Conservation (phyloP, 2,113 vertebrate species). For the Scopus umbretta region DNA sequence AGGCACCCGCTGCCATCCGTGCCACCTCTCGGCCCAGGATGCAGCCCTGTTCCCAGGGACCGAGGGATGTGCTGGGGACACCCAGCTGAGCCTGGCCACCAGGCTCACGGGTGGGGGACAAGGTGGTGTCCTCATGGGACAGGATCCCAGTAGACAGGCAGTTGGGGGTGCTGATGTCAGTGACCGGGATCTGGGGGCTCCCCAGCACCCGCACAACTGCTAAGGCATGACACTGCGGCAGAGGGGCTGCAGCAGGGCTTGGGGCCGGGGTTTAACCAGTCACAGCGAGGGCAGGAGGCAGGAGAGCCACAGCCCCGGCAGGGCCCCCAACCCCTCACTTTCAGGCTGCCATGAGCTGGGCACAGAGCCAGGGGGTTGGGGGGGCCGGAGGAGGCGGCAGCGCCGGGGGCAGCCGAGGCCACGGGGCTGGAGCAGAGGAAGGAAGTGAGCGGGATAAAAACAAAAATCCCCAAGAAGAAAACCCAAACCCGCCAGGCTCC, state of each 20-base stretch:
- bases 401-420: background rate
- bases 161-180: background rate
- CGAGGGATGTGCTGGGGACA: rapidly evolving
- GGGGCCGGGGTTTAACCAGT: background rate
- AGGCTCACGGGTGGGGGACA: rapidly evolving
- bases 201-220: background rate
- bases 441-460: constrained; percentile 43
- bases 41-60: background rate
- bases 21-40: background rate
- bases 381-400: background rate
- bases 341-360: background rate
- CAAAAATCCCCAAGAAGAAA: constrained; percentile 21
- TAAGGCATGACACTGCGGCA: background rate
- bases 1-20: rapidly evolving
- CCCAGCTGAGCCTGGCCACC: background rate
- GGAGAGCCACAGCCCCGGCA: background rate
- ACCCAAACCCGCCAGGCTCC: background rate
- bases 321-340: background rate
- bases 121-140: background rate
- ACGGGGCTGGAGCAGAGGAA: background rate
- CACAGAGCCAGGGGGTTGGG: background rate
- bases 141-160: background rate
- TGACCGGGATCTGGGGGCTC: background rate
- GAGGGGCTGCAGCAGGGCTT: rapidly evolving
- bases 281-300: background rate